phyloP scores from a whole-genome alignment of 2,113 vertebrate species.

The Probosciger aterrimus region DNA sequence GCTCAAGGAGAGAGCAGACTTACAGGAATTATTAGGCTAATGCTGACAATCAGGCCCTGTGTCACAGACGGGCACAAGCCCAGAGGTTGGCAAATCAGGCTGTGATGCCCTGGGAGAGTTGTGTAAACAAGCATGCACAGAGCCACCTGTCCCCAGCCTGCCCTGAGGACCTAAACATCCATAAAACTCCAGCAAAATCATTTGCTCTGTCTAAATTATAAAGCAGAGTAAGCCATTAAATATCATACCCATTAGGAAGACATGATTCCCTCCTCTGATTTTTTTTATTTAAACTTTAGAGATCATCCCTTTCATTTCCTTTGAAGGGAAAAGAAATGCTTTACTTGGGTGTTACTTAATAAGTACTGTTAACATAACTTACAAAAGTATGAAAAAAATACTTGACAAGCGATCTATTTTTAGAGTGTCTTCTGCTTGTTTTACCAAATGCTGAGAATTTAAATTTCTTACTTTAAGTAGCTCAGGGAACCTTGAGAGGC shows the following conservation, averaged over 20 bases:
- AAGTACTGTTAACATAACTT: neutral
- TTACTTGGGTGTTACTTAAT: neutral
- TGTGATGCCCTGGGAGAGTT: neutral
- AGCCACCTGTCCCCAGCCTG: slow-evolving; percentile 20
- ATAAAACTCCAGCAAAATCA: neutral
- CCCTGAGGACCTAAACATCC: neutral
- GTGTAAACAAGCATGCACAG: neutral
- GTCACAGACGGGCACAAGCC: neutral
- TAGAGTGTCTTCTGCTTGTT: slow-evolving; percentile 14
- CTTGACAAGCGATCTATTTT: neutral
- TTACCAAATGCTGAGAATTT: slow-evolving; percentile 10
- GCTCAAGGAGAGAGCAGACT: neutral
- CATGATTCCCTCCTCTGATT: neutral
- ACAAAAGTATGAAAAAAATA: neutral
- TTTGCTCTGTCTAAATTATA: neutral
- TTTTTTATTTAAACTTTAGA: neutral
- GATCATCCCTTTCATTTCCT: neutral
- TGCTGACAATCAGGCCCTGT: neutral
- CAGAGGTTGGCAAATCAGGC: neutral
- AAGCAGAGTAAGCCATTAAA: neutral
- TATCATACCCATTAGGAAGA: neutral
- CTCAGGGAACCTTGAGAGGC: neutral
- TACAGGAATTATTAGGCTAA: neutral
- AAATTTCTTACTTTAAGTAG: slow-evolving; percentile 3
- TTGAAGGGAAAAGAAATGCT: neutral